Conservation (phyloP, 2,113 vertebrate genomes). For the Cervus canadensis region DNA sequence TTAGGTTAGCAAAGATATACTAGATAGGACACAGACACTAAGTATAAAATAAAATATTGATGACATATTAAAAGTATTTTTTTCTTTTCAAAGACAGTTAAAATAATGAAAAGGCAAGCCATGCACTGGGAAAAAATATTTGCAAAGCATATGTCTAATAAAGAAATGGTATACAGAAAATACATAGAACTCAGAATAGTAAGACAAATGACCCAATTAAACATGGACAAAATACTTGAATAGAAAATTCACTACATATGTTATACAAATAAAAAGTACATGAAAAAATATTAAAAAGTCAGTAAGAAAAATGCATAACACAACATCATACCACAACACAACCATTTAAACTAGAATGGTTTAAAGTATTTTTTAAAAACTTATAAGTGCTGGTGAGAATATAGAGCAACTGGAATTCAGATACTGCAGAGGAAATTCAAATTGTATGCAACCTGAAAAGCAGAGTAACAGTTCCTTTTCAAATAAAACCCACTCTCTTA, state of each 20-base stretch:
- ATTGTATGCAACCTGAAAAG: neutral
- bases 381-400: neutral
- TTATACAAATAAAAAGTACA: neutral
- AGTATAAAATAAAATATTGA: neutral
- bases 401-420: neutral
- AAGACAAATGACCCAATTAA: neutral
- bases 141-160: neutral
- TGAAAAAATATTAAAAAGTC: neutral
- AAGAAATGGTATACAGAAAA: neutral
- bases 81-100: neutral
- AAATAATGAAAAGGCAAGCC: neutral
- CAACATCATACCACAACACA: neutral
- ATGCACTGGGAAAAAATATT: neutral
- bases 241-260: neutral
- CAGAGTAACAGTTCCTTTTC: neutral
- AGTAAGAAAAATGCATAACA: neutral
- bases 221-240: neutral
- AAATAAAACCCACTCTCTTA: neutral
- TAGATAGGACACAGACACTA: neutral
- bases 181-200: neutral
- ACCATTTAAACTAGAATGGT: neutral
- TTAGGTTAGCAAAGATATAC: neutral
- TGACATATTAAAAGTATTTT: neutral
- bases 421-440: neutral
- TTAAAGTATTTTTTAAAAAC: neutral